phyloP scores from a whole-genome alignment of 1,140 invertebrate genomes.

The Zophobas morio region DNA sequence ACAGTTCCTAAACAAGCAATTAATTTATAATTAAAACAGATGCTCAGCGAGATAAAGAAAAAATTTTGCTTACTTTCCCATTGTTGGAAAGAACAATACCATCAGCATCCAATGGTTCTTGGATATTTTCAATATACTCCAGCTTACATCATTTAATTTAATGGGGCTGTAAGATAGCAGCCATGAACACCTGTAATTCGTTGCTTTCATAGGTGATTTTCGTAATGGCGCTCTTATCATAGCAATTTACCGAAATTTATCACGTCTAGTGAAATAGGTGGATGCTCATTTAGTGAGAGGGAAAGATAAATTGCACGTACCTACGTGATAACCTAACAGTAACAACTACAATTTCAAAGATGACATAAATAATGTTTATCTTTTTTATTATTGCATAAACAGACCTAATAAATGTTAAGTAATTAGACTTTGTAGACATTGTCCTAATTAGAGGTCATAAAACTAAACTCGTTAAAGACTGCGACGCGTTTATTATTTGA shows the following conservation, averaged over 20 bases:
- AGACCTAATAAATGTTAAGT: conserved; percentile 13
- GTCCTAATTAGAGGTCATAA: conserved; percentile 29
- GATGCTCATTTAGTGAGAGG: too few relatives aligned
- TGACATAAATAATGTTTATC: not conserved
- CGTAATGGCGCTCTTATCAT: too few relatives aligned
- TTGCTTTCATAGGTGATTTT: too few relatives aligned
- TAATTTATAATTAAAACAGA: conserved; percentile 7
- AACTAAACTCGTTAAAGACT: conserved; percentile 27
- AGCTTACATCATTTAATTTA: too few relatives aligned
- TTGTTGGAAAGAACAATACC: not conserved
- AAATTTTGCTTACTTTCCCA: conserved; percentile 15
- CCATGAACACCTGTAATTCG: too few relatives aligned
- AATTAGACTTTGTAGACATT: conserved; percentile 34
- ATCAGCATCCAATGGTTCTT: not conserved
- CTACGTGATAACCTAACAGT: too few relatives aligned
- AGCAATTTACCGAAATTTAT: too few relatives aligned
- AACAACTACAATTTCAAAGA: too few relatives aligned
- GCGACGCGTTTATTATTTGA: conserved; percentile 8
- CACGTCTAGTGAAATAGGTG: too few relatives aligned
- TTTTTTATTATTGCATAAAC: not conserved
- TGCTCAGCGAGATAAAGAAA: not conserved
- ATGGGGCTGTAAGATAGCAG: too few relatives aligned
- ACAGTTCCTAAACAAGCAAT: conserved; percentile 2
- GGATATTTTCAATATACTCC: not conserved
- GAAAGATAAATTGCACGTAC: too few relatives aligned